Evolutionary conservation across 2,888 invertebrate species (phyloP).

Genomic region (Drosophila fulvimacula): DNA sequence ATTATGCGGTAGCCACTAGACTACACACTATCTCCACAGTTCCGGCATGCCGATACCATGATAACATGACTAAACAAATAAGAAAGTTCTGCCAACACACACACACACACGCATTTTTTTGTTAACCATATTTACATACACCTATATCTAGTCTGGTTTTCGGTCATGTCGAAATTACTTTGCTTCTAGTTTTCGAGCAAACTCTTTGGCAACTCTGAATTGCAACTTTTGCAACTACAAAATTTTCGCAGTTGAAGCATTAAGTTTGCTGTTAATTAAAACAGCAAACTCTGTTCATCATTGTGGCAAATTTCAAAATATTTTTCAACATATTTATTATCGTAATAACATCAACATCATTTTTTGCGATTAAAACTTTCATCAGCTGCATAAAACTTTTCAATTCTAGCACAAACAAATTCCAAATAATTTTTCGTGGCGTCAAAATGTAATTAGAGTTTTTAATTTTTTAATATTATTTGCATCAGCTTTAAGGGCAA

Average conservation of each 20-base stretch:
- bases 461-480: background rate
- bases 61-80: conserved; percentile 16
- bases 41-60: conserved; percentile 22
- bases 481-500: background rate
- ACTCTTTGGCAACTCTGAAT: conserved; percentile 2
- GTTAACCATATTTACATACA: background rate
- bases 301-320: background rate
- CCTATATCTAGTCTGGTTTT: background rate
- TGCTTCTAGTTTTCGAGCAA: background rate
- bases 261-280: background rate
- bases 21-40: conserved; percentile 41
- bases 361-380: background rate
- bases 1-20: conserved; percentile 50
- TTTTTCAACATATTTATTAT: background rate
- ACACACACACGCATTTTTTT: background rate
- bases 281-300: background rate
- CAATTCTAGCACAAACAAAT: background rate
- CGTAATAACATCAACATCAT: background rate
- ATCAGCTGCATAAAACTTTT: background rate
- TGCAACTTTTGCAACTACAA: conserved; percentile 1
- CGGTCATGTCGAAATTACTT: conserved; percentile 2
- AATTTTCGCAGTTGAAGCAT: background rate
- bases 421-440: background rate
- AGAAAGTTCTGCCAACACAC: background rate
- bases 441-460: no score